phyloP scores from a whole-genome alignment of 1,140 invertebrate genomes.

The Colletes gigas region DNA sequence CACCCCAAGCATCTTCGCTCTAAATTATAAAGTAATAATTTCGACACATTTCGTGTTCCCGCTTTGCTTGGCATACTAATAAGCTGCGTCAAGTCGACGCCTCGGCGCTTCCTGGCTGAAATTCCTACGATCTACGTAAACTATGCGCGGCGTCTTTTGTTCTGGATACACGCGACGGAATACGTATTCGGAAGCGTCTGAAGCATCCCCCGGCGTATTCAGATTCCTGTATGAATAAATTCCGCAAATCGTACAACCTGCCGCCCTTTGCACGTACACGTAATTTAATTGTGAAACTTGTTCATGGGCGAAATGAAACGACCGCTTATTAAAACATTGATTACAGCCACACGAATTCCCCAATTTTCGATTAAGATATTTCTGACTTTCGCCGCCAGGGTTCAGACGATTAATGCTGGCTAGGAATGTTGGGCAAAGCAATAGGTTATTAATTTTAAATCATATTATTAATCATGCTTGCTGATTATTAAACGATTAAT shows the following conservation, averaged over 20 bases:
- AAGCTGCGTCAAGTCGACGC: background rate
- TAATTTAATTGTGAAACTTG: no score
- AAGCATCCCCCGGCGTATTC: background rate
- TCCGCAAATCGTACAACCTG: background rate
- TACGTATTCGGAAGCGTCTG: constrained; percentile 3
- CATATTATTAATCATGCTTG: no score
- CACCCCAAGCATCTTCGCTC: background rate
- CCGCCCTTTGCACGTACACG: no score
- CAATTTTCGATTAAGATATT: no score
- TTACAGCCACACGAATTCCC: no score
- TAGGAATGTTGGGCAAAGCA: no score
- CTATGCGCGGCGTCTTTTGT: constrained; percentile 34
- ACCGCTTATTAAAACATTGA: no score
- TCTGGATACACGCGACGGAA: background rate
- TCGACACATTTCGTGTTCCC: constrained; percentile 23
- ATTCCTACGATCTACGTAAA: constrained; percentile 22
- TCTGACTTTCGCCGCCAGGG: no score
- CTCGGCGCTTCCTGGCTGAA: constrained; percentile 2
- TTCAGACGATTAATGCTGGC: no score
- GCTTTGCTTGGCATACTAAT: background rate
- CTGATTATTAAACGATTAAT: no score
- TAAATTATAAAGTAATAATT: constrained; percentile 19
- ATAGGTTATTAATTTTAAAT: no score
- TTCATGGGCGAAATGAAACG: background rate
- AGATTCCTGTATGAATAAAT: constrained; percentile 2